Base-by-base conservation (phyloP, 2,888 invertebrate species). In the Phrixothrix hirtus region DNA sequence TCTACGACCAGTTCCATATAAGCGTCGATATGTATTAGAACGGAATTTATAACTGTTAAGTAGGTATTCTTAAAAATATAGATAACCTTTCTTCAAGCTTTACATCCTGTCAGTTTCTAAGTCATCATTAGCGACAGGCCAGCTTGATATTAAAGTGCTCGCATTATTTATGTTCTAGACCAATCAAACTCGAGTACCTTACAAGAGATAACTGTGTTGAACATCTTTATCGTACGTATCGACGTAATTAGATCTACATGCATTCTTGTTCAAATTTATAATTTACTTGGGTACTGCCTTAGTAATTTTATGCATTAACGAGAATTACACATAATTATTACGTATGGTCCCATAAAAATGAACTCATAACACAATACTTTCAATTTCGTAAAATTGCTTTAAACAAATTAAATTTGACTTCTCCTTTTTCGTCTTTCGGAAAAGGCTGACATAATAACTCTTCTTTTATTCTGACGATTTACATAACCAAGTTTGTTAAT, bases 201-300 rank as follows among this genome's bases (percentile, higher is more conserved):
- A 58, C 60, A 55, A 47, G 57, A 56, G 32, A 31, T 53, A 56
- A 60, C 57, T 56, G 60, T 52, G 55, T 56, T 58, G 50, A 44
- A 52, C 49, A 55, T 52, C 46, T 52, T 39, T 47, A 56, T 52
- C 44, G 16, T 39, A 51, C 51, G 34, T 31, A 42, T 43, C 34
- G 16, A 9, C 32, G 48, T 48, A 48, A 48, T 48, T 47, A 47
- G 47, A 47, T 47, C 47, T 47, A 31, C 37, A 38, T 47, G 38
- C 38, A 36, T 45, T 36, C 35, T 29, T 45, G 15, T 45, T 36
- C 27, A 36, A 35, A 36, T 45, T 47, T 43, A 34, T 43, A 43
- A 43, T 43, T 43, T 43, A 27, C 31, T 17, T 16, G 17, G 21
- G 17, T 37, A 12, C 37, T 16, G 14, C 25, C 37, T 7, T 17